Base-by-base conservation (phyloP, 2,888 invertebrate species). In the Nemurella pictetii region DNA sequence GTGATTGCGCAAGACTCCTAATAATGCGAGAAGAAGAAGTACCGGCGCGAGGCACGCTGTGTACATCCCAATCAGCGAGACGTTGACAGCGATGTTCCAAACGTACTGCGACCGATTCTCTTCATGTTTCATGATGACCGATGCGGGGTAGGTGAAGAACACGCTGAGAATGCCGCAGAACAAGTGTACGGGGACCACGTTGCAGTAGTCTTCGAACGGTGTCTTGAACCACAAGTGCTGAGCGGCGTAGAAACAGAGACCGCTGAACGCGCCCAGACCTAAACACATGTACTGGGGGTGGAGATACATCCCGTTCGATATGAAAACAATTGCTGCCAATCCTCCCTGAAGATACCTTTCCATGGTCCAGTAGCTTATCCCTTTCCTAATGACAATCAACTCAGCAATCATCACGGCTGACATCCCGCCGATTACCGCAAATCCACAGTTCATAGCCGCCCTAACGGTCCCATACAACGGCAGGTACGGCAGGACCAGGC, bases 171-270 rank as follows among this genome's bases (percentile, higher is more conserved):
- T 81, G 1, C 89, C 89, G 78, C 88, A 88, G 15, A 88, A 86
- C 0, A 91, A 85, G 86, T 90, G 90, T 7, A 89, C 88, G 0
- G 89, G 87, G 0, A 88, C 85, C 9, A 90, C 86, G 83, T 90
- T 90, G 86, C 90, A 90, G 85, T 90, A 89, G 86, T 91, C 90
- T 85, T 91, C 90, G 12, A 90, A 84, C 0, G 89, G 87, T 73
- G 89, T 90, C 84, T 87, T 87, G 82, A 89, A 89, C 0, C 90
- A 85, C 15, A 86, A 80, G 84, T 88, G 85, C 82, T 88, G 87
- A 29, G 88, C 74, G 85, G 89, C 78, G 86, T 88, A 88, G 87
- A 88, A 88, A 83, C 89, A 83, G 72, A 89, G 35, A 84, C 89
- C 88, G 86, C 86, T 86, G 85, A 86, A 25, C 78, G 87, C 86